phyloP scores from a whole-genome alignment of 1,140 invertebrate species.

The Samia ricini region DNA sequence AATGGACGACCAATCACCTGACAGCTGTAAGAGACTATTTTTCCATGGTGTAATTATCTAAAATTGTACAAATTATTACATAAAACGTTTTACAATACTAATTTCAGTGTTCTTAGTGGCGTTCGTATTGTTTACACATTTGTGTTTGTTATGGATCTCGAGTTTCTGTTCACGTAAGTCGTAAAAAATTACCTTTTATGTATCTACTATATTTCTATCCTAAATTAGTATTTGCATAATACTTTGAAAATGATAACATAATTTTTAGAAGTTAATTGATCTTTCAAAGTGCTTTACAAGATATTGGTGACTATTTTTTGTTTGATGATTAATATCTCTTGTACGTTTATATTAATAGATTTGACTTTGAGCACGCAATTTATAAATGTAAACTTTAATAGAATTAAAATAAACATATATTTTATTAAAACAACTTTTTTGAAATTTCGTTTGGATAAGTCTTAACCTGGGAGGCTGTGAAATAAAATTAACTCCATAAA shows the following conservation, averaged over 20 bases:
- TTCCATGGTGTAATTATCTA: slow-evolving; percentile 54
- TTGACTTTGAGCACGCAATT: background rate
- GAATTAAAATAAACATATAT: too few relatives aligned
- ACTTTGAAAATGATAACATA: background rate
- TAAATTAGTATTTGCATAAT: background rate
- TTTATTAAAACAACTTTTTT: too few relatives aligned
- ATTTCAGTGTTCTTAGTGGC: slow-evolving; percentile 27
- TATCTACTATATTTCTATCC: background rate
- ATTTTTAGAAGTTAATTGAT: background rate
- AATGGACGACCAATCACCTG: slow-evolving; percentile 62
- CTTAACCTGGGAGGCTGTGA: too few relatives aligned
- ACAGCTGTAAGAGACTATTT: slow-evolving; percentile 56
- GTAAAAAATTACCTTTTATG: background rate
- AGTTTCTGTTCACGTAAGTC: slow-evolving; percentile 27
- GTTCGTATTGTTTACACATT: slow-evolving; percentile 15
- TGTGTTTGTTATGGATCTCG: slow-evolving; percentile 22
- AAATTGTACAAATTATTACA: slow-evolving; percentile 70
- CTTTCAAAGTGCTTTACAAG: background rate
- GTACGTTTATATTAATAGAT: background rate
- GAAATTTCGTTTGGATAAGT: too few relatives aligned
- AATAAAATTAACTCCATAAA: too few relatives aligned
- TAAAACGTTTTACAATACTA: slow-evolving; percentile 47
- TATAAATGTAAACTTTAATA: too few relatives aligned
- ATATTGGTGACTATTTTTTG: background rate
- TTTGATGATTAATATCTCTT: background rate